phyloP scores from a whole-genome alignment of 1,140 invertebrate genomes.

The Scaptomyza hsui region DNA sequence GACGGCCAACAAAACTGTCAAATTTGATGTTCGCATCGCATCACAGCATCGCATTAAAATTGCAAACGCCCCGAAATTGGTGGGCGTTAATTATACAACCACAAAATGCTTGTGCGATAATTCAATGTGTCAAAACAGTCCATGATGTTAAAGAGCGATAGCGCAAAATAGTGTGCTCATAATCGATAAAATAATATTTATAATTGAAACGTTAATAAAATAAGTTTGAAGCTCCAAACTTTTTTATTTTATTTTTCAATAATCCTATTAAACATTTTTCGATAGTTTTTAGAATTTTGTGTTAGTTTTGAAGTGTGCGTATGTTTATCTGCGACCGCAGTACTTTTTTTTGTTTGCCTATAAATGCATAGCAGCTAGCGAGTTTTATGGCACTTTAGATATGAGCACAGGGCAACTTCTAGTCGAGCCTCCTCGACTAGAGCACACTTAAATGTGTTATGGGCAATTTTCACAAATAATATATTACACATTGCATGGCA shows the following conservation, averaged over 20 bases:
- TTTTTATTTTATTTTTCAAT: too few species aligned
- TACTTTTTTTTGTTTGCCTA: too few species aligned
- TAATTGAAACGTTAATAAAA: neutral
- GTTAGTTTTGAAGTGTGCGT: too few species aligned
- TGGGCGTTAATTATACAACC: constrained; percentile 33
- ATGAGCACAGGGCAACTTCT: neutral
- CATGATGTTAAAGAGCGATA: neutral
- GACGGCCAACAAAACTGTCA: constrained; percentile 70
- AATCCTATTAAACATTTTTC: too few species aligned
- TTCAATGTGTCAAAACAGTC: constrained; percentile 43
- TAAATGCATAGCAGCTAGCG: neutral
- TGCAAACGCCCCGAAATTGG: constrained; percentile 47
- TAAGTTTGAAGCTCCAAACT: neutral
- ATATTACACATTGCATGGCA: neutral
- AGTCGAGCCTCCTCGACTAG: neutral
- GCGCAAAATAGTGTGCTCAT: neutral
- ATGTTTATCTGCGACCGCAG: too few species aligned
- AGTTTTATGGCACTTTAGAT: neutral
- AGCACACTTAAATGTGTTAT: neutral
- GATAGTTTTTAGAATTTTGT: too few species aligned
- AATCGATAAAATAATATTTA: neutral
- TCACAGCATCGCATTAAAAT: constrained; percentile 8
- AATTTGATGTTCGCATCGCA: constrained; percentile 51
- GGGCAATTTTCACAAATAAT: neutral
- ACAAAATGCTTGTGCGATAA: constrained; percentile 28